Conservation (phyloP, 1,140 invertebrate species). For the Hylaeus volcanicus region DNA sequence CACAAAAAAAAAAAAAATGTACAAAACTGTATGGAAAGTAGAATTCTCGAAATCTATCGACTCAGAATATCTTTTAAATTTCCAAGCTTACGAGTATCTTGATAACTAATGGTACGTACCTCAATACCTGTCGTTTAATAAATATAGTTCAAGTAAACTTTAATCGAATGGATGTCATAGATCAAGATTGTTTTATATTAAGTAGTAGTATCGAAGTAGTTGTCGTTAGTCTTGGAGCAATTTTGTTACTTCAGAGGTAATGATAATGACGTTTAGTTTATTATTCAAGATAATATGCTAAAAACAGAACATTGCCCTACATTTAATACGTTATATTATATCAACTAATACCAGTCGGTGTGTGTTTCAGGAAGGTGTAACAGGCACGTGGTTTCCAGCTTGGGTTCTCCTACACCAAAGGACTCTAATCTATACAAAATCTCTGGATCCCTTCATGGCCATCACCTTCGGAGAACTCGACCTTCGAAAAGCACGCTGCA, state of each 20-base stretch:
- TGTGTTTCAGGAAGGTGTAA: slow-evolving; percentile 83
- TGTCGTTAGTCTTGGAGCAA: no score
- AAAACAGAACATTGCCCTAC: no score
- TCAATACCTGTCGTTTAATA: no score
- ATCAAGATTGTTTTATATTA: no score
- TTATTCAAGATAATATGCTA: no score
- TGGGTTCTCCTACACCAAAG: slow-evolving; percentile 89
- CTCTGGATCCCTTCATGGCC: slow-evolving; percentile 75
- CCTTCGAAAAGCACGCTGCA: slow-evolving; percentile 89
- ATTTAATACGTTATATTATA: no score
- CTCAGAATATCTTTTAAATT: not conserved
- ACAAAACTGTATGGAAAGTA: not conserved
- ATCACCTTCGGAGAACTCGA: slow-evolving; percentile 84
- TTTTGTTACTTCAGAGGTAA: no score
- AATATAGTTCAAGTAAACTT: not conserved
- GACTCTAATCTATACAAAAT: slow-evolving; percentile 84
- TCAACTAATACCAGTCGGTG: not conserved
- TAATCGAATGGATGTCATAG: not conserved
- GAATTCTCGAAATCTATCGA: not conserved
- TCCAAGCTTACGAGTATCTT: not conserved
- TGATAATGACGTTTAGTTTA: no score
- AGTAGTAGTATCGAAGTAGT: no score
- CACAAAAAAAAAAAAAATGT: not conserved
- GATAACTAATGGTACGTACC: not conserved
- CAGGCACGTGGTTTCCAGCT: slow-evolving; percentile 86